These are phyloP conservation scores for Cynopterus brachyotis DNA, from an alignment of 2,113 vertebrate species.

Conservation along the genomic window DNA sequence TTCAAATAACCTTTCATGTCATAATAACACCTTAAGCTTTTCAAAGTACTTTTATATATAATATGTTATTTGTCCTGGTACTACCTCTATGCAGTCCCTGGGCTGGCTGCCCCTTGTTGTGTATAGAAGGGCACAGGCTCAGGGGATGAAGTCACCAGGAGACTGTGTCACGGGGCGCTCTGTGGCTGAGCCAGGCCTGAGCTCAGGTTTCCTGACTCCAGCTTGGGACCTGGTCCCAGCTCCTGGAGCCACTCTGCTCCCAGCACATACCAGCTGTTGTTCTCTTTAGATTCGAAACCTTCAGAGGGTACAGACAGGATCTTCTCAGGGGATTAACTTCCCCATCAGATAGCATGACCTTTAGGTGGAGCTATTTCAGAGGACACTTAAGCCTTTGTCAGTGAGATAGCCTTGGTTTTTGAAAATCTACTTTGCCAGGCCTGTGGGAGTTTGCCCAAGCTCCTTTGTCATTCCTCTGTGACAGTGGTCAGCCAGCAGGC, in stretches of 20 bases:
- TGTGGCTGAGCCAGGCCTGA: not conserved
- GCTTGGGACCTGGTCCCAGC: not conserved
- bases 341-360: not conserved
- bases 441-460: not conserved
- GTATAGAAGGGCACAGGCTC: conserved; percentile 34
- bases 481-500: not conserved
- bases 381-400: not conserved
- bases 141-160: not conserved
- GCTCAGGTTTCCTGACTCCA: conserved; percentile 59
- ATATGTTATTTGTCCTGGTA: not conserved
- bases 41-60: not conserved
- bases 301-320: not conserved
- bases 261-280: not conserved
- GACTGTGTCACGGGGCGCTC: not conserved
- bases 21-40: not conserved
- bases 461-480: not conserved
- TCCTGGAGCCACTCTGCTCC: not conserved
- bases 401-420: not conserved
- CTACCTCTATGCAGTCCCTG: not conserved
- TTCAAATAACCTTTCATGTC: not conserved
- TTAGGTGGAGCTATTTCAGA: not conserved
- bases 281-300: not conserved
- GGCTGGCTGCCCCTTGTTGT: conserved; percentile 39
- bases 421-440: not conserved
- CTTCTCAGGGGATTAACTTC: not conserved